Base-by-base conservation (phyloP, 2,113 vertebrate genomes). In the Oreochromis spilurus region DNA sequence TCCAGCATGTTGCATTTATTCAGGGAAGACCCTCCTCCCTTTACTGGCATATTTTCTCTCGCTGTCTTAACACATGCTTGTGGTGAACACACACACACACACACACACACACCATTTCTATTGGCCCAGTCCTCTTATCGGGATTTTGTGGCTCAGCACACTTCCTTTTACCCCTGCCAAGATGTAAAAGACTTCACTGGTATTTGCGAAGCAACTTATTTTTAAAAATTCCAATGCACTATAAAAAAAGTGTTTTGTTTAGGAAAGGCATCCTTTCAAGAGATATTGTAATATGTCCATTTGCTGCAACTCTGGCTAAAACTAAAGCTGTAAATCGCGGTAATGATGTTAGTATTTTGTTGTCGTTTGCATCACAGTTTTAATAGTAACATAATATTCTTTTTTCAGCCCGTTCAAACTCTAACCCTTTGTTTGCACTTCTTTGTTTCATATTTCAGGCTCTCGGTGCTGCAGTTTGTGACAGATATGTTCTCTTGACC, bases 401-500 rank as follows among this genome's bases (percentile, higher is more conserved):
- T 16, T 24, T 1, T 72, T 6, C 40, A 2, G 5, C 40, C 67
- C 29, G 67, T 29, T 48, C 14, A 72, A 8, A 1, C 16, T 31
- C 31, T 62, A 36, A 36, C 58, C n/a, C 6, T 12, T 9, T 38
- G 12, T 34, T 72, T 11, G 45, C 8, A 17, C 7, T 5, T 55
- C 50, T 31, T 67, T 81, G n/a, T 87, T 84, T 80, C 4, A 24
- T 81, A 16, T 70, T 89, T 4, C 86, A 92, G 92, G 58, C 40
- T 92, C 55, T 87, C 58, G 67, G 88, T 65, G 87, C 82, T 72
- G 29, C 82, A 54, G 50, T 58, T 84, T 58, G 38, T 40, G 82
- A 87, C 82, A 82, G 84, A 85, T 87, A 91, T 89, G 91, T 81
- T 79, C 45, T 81, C 54, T 55, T 94, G 91, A 95, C 57, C 87